Evolutionary conservation across 2,888 invertebrate species (phyloP).

Genomic region (Drosophila tanythrix): DNA sequence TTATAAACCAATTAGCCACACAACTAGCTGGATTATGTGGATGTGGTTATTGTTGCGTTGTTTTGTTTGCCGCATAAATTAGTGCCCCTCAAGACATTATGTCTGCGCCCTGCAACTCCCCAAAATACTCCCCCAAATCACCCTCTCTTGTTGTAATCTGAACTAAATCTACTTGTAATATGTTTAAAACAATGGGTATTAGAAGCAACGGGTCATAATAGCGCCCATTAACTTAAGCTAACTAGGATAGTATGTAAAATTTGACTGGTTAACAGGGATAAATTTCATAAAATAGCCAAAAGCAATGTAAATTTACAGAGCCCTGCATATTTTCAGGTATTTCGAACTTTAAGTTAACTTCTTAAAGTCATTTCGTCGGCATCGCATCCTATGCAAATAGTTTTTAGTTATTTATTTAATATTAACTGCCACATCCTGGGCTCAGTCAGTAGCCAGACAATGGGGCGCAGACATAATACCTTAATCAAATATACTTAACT

Average conservation of each 20-base stretch:
- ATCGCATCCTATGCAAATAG: slow-evolving; percentile 26
- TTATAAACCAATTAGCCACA: slow-evolving; percentile 75
- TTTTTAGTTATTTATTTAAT: slow-evolving; percentile 61
- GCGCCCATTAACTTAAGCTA: slow-evolving; percentile 52
- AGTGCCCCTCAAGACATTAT: slow-evolving; percentile 55
- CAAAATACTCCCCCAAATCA: neutral
- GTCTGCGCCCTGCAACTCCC: slow-evolving; percentile 33
- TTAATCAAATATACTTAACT: slow-evolving; percentile 72
- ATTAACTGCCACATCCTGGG: slow-evolving; percentile 57
- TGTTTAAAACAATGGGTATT: slow-evolving; percentile 74
- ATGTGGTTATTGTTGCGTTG: slow-evolving; percentile 52
- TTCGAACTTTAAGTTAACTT: neutral
- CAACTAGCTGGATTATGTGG: slow-evolving; percentile 65
- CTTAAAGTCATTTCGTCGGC: slow-evolving; percentile 11
- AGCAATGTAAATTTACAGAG: neutral
- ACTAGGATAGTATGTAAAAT: slow-evolving; percentile 8
- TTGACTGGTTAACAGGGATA: slow-evolving; percentile 19
- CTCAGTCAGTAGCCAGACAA: slow-evolving; percentile 49
- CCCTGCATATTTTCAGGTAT: neutral
- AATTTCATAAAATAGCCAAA: neutral
- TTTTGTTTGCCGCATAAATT: slow-evolving; percentile 58
- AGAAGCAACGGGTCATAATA: slow-evolving; percentile 62
- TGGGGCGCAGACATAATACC: slow-evolving; percentile 57
- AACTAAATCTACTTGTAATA: slow-evolving; percentile 73
- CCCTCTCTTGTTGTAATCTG: slow-evolving; percentile 61